Evolutionary conservation across 2,797 vertebrate genomes (phyloP), one percentile per base, ranked within the genome.

Genomic region (Schizopygopsis malacanthus): DNA sequence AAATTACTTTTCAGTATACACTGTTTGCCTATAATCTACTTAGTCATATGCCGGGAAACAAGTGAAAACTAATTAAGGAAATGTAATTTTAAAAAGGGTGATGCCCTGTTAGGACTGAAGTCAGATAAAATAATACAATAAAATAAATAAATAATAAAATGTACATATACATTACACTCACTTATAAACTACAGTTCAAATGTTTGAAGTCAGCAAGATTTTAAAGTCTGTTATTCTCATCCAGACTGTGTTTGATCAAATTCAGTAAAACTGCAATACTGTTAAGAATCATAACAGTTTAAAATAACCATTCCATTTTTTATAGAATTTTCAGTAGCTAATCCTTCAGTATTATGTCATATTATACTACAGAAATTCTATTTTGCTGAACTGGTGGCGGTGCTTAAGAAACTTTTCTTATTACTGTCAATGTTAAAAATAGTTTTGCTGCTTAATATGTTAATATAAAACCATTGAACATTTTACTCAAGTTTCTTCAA

Each of bases 1-100:
- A 81, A 79, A 80, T 84, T 37, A 76, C 61, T 43, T 71, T 79
- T 71, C 50, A 79, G 45, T 39, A 79, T 54, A n/a, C 52, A 22
- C 28, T 63, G 41, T 25, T 50, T 52, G 28, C 22, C 6, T 39
- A 50, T 52, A 52, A 81, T 69, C 28, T 2, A 50, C 33, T 80
- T 67, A 80, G 28, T 37, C n/a, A 33, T 59, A 22, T 47, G 41
- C n/a, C 25, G 2, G 28, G 25, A 80, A 80, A 50, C 61, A 80
- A 79, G n/a, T 79, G 65, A 79, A 47, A 79, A 79, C 18, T 59
- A 78, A 56, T 56, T n/a, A 61, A 6, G 37, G 22, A 43, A 59
- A 78, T 47, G n/a, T 59, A 41, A 77, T n/a, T 56, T 8, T 15
- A 54, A 75, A 54, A 56, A 77, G 16, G 47, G 2, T 75, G 72